These are phyloP conservation scores for Eugnorisma glareosa DNA, from an alignment of 2,888 invertebrate species.

Conservation along the genomic window DNA sequence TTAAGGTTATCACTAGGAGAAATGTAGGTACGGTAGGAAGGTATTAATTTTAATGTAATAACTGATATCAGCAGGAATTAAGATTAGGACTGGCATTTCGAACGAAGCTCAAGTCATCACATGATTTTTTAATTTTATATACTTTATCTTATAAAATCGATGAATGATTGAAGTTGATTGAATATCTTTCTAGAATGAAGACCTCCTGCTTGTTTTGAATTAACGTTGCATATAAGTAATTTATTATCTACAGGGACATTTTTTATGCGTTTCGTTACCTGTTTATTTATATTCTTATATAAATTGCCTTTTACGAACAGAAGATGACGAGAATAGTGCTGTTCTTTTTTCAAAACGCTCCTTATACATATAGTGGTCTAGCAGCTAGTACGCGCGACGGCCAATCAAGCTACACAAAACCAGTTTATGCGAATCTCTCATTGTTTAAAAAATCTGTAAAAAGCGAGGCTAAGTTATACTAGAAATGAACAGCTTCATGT, in stretches of 20 bases:
- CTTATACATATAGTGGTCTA: background rate
- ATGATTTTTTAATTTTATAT: background rate
- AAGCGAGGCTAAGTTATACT: no score
- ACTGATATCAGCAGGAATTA: conserved; percentile 31
- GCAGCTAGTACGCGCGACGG: no score
- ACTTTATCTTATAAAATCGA: background rate
- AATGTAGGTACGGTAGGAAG: conserved; percentile 6
- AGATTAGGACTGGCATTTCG: conserved; percentile 12
- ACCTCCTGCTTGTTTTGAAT: background rate
- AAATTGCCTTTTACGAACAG: background rate
- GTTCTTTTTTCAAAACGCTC: background rate
- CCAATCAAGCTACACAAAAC: no score
- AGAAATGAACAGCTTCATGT: no score
- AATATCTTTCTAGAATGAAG: conserved; percentile 7
- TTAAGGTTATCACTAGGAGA: conserved; percentile 40
- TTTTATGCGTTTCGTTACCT: background rate
- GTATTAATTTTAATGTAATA: background rate
- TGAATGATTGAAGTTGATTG: conserved; percentile 6
- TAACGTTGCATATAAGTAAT: background rate
- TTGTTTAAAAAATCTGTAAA: no score
- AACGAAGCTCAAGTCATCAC: background rate
- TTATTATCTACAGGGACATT: background rate
- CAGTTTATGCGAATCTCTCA: no score
- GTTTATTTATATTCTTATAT: background rate
- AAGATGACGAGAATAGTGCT: background rate